These are phyloP conservation scores for Euborellia annulipes DNA, from an alignment of 1,140 invertebrate species.

Conservation along the genomic window DNA sequence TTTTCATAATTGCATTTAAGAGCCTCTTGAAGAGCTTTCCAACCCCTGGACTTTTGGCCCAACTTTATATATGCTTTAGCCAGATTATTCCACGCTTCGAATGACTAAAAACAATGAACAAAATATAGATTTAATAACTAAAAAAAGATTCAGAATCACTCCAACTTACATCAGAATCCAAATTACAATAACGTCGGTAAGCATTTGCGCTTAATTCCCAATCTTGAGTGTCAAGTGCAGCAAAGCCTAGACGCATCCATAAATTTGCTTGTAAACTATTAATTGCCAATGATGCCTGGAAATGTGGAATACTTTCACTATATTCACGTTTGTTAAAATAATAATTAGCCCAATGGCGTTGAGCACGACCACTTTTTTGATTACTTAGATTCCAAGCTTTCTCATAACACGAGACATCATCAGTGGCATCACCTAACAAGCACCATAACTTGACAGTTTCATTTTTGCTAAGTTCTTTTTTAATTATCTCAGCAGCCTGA, in stretches of 20 bases:
- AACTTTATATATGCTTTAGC: constrained; percentile 81
- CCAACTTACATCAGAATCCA: constrained; percentile 57
- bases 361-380: constrained; percentile 56
- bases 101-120: constrained; percentile 38
- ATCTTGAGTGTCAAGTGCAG: constrained; percentile 58
- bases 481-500: constrained; percentile 74
- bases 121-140: no score
- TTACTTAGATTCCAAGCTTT: constrained; percentile 83
- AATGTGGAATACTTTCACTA: constrained; percentile 56
- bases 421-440: constrained; percentile 68
- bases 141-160: background rate
- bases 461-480: constrained; percentile 59
- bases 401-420: constrained; percentile 53
- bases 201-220: constrained; percentile 70
- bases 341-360: constrained; percentile 69
- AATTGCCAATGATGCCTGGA: constrained; percentile 61
- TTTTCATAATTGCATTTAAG: constrained; percentile 87
- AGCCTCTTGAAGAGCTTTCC: constrained; percentile 70
- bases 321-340: constrained; percentile 61
- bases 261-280: constrained; percentile 70
- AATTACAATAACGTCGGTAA: constrained; percentile 68
- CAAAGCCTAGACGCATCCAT: constrained; percentile 76
- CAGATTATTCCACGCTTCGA: constrained; percentile 96
- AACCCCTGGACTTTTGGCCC: constrained; percentile 71
- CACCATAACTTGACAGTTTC: constrained; percentile 79